These are phyloP conservation scores for Aphodius sticticus DNA, from an alignment of 2,888 invertebrate species.

Conservation along the genomic window DNA sequence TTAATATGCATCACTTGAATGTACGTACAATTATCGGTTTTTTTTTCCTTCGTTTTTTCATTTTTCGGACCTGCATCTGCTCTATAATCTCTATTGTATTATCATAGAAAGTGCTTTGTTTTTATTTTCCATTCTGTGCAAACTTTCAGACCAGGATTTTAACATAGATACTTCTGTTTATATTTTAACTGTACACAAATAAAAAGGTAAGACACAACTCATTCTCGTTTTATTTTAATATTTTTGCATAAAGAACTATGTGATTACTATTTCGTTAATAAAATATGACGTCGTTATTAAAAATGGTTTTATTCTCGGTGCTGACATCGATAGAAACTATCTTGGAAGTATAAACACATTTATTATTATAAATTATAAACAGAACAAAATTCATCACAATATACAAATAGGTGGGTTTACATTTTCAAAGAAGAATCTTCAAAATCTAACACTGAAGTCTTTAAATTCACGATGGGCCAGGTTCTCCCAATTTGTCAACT, in stretches of 20 bases:
- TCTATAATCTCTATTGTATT: neutral
- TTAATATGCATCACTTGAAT: neutral
- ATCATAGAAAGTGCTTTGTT: neutral
- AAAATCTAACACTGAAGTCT: slow-evolving; percentile 86
- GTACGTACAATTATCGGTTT: neutral
- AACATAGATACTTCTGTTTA: slow-evolving; percentile 4
- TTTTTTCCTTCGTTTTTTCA: neutral
- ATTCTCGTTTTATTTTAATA: neutral
- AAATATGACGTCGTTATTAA: too few species aligned
- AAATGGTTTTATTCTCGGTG: too few species aligned
- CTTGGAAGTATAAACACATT: too few species aligned
- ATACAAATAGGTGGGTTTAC: neutral
- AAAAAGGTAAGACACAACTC: neutral
- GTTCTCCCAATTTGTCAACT: slow-evolving; percentile 82
- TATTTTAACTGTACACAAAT: slow-evolving; percentile 4
- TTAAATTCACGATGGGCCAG: slow-evolving; percentile 72
- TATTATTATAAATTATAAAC: too few species aligned
- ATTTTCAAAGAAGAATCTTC: slow-evolving; percentile 41
- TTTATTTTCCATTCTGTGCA: neutral
- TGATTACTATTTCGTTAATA: too few species aligned
- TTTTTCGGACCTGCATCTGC: neutral
- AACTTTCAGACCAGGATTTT: neutral
- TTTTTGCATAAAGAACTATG: too few species aligned
- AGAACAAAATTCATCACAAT: neutral
- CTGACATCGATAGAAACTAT: too few species aligned